phyloP scores from a whole-genome alignment of 2,113 vertebrate genomes.

The Hemibagrus wyckioides region DNA sequence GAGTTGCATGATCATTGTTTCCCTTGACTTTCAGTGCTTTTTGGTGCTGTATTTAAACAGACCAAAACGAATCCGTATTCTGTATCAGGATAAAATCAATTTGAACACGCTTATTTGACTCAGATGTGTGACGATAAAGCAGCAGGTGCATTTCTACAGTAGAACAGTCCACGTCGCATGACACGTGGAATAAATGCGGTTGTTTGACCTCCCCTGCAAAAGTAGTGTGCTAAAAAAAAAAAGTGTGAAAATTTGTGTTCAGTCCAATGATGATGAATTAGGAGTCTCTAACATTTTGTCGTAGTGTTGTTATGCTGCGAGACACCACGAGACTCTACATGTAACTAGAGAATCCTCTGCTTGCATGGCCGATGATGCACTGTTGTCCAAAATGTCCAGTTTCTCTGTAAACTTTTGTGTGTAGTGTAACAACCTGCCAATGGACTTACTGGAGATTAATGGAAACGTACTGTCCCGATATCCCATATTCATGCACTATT shows the following conservation, averaged over 20 bases:
- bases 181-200: neutral
- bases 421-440: neutral
- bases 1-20: neutral
- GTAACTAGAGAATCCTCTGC: neutral
- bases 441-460: neutral
- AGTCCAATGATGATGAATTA: neutral
- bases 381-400: neutral
- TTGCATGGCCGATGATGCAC: neutral
- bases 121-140: neutral
- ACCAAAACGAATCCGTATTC: neutral
- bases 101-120: neutral
- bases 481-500: too few relatives aligned
- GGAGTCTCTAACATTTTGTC: neutral
- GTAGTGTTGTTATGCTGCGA: neutral
- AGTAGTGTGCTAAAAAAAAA: neutral
- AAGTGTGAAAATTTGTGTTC: neutral
- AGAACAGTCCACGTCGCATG: neutral
- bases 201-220: neutral
- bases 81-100: neutral
- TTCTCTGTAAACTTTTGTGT: neutral
- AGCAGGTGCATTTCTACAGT: neutral
- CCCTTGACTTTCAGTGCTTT: neutral
- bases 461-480: too few relatives aligned
- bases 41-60: neutral
- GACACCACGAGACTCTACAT: neutral